phyloP scores from a whole-genome alignment of 2,113 vertebrate species.

The Myrmecobius fasciatus region DNA sequence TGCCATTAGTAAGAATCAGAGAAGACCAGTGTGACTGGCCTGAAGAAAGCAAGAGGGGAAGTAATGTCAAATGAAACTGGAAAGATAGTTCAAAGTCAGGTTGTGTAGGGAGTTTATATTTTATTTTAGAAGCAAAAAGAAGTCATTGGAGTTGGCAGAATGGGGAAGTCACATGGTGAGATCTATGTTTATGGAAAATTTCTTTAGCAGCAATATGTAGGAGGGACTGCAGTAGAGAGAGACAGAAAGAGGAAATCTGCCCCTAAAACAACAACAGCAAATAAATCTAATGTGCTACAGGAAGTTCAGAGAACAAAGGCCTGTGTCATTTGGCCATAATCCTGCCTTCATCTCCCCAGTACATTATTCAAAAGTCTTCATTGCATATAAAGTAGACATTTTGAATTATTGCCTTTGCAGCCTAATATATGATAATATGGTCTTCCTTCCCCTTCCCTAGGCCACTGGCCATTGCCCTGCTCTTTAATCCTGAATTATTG shows the following conservation, averaged over 20 bases:
- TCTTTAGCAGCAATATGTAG: background rate
- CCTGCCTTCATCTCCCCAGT: background rate
- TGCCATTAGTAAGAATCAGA: background rate
- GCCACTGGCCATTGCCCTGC: background rate
- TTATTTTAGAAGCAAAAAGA: background rate
- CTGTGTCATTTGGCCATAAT: background rate
- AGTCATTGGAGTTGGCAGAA: background rate
- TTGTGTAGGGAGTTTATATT: background rate
- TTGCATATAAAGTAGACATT: constrained; percentile 57
- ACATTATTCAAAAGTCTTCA: constrained; percentile 57
- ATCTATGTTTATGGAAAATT: background rate
- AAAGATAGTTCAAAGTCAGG: background rate
- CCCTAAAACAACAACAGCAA: background rate
- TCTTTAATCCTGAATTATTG: constrained; percentile 48
- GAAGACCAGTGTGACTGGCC: background rate
- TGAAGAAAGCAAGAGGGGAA: background rate
- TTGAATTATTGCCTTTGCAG: constrained; percentile 44
- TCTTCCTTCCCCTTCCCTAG: constrained; percentile 17
- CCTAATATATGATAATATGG: constrained; percentile 64
- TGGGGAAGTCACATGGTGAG: background rate
- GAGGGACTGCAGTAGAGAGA: background rate
- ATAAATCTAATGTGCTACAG: background rate
- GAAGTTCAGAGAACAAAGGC: background rate
- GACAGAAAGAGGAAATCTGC: background rate
- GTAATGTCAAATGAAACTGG: background rate